These are phyloP conservation scores for Bergia puertoricense DNA, from an alignment of 92 coral and sea anemone genomes.

Conservation along the genomic window DNA sequence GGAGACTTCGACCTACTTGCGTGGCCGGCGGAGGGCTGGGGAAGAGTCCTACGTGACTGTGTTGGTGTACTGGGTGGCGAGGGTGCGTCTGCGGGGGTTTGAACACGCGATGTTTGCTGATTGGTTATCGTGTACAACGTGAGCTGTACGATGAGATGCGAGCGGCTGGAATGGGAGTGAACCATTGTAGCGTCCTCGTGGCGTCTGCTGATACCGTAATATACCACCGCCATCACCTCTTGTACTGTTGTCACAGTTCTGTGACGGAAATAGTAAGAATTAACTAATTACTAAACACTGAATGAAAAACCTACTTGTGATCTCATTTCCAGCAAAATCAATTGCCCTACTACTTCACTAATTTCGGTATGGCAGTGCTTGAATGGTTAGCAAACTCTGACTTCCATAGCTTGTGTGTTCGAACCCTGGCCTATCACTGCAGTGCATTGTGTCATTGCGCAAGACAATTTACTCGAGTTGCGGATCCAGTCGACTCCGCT, in stretches of 20 bases:
- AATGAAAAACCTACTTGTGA: too few species aligned
- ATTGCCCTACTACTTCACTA: too few species aligned
- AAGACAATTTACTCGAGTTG: too few species aligned
- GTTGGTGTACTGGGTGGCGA: constrained; percentile 97
- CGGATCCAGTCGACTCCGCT: too few species aligned
- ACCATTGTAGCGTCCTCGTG: constrained; percentile 99
- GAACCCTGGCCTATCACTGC: too few species aligned
- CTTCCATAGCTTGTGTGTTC: too few species aligned
- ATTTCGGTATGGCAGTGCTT: too few species aligned
- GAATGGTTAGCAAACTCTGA: too few species aligned
- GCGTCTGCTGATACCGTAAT: constrained; percentile 94
- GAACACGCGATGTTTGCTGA: constrained; percentile 64
- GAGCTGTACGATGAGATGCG: constrained; percentile 96
- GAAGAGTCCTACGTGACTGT: constrained; percentile 76
- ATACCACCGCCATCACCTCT: constrained; percentile 92
- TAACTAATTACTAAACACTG: too few species aligned
- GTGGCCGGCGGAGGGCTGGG: constrained; percentile 77
- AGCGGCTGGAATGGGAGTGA: constrained; percentile 99
- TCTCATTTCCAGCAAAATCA: too few species aligned
- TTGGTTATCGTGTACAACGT: constrained; percentile 82
- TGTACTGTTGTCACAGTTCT: constrained; percentile 86
- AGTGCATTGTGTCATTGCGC: too few species aligned
- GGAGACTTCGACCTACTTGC: constrained; percentile 87
- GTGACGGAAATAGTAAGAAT: neutral
- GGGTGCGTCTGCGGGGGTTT: constrained; percentile 82